These are phyloP conservation scores for Agonum fuliginosum DNA, from an alignment of 2,888 invertebrate genomes.

Conservation along the genomic window DNA sequence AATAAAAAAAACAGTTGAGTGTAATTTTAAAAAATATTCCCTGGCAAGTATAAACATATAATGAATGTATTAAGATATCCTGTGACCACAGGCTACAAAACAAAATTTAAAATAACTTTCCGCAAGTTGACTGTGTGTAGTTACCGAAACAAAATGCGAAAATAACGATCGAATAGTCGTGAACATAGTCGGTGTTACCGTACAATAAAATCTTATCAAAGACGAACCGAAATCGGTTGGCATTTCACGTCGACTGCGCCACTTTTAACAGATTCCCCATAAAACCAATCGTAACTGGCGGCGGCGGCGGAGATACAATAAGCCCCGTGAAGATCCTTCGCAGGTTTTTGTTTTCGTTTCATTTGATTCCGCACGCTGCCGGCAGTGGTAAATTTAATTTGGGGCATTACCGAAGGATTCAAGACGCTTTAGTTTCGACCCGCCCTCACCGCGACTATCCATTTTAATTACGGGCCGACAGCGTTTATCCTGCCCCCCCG, in stretches of 20 bases:
- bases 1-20: too few species aligned
- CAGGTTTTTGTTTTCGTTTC: constrained; percentile 58
- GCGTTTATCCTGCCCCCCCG: too few species aligned
- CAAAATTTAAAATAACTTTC: constrained; percentile 3
- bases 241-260: constrained; percentile 3
- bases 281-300: constrained; percentile 40
- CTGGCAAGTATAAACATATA: too few species aligned
- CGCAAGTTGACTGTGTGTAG: constrained; percentile 15
- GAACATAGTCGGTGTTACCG: constrained; percentile 31
- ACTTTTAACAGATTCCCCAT: constrained; percentile 54
- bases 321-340: constrained; percentile 48
- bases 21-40: too few species aligned
- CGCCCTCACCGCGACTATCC: constrained; percentile 55
- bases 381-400: constrained; percentile 59
- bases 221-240: neutral
- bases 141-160: constrained; percentile 5
- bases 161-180: constrained; percentile 39
- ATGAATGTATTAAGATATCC: too few species aligned
- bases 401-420: constrained; percentile 58
- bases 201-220: constrained; percentile 38
- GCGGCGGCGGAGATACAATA: constrained; percentile 30
- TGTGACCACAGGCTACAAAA: neutral
- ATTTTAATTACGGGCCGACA: constrained; percentile 59
- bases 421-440: constrained; percentile 56
- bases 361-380: constrained; percentile 51